Base-by-base conservation (phyloP, 1,140 invertebrate genomes). In the Bombus consobrinus region DNA sequence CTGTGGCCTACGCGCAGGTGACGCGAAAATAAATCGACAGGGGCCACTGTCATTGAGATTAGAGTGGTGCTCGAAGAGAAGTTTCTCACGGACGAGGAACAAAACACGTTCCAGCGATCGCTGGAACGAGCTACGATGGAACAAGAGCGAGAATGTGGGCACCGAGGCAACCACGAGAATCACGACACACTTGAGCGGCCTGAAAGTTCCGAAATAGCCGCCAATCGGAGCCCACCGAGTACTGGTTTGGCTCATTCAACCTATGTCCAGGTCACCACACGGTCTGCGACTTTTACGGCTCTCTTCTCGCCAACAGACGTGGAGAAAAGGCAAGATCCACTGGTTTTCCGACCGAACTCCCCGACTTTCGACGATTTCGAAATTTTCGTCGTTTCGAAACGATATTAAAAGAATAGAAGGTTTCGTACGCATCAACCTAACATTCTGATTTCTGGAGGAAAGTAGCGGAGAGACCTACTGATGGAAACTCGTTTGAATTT, bases 171-270 rank as follows among this genome's bases (percentile, higher is more conserved):
- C 39, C 34, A 37, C 37, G 68, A 69, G 68, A 39, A 37, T 10
- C 72, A 74, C 72, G 72, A 13, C 72, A 74, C 72, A 47, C 72
- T 74, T 32, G 72, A 74, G 72, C 72, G 72, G 72, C 39, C 72
- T 32, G 72, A 73, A 47, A 47, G 72, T 74, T 74, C 72, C 72
- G 41, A 74, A 74, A 74, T 74, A 74, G 72, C 72, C 72, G 72
- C 72, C 72, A 74, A 74, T 74, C 72, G 72, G 41, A 74, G 41
- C 9, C 72, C 72, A 74, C 72, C 72, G 72, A 73, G 72, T 74
- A 74, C 72, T 74, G 72, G 72, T 74, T 74, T 74, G 41, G 72
- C 72, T 74, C 39, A 74, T 74, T 74, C 72, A 74, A 74, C 41
- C 72, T 74, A 74, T 74, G 72, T 43, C 41, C 72, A 43, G 72